Percentiles rank a stretch among this genome's conserved stretches.
These are phyloP conservation scores for Cuculus canorus DNA, from an alignment of 2,797 vertebrate genomes.

Conservation along the genomic window DNA sequence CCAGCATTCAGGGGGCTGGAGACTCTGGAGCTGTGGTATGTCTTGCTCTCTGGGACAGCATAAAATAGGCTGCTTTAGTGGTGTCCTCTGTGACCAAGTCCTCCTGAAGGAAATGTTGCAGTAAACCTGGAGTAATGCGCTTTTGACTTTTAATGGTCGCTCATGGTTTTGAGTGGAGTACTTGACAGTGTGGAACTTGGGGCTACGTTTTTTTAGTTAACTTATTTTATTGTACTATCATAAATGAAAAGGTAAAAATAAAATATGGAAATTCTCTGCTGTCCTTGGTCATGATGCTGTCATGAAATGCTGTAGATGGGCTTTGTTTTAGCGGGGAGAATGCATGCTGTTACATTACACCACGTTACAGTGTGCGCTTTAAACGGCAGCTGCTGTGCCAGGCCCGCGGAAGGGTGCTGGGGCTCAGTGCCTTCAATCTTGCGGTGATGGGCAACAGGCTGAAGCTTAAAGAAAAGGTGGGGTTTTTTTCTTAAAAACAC, in stretches of 20 bases:
- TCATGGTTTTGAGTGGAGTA: not conserved
- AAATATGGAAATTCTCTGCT: not conserved
- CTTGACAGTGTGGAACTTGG: not conserved
- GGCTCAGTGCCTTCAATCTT: accelerated
- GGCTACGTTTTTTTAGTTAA: not conserved
- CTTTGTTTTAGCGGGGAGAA: not conserved
- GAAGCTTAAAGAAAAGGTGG: accelerated
- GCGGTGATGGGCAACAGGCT: accelerated
- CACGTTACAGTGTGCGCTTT: accelerated
- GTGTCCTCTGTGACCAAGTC: not conserved
- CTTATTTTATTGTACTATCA: constrained; percentile 1
- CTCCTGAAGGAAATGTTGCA: not conserved
- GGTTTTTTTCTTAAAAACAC: not conserved
- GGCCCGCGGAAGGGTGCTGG: accelerated
- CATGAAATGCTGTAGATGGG: not conserved
- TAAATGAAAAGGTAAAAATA: constrained; percentile 30
- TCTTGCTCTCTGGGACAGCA: not conserved
- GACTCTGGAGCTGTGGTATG: not conserved
- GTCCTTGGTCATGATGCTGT: not conserved
- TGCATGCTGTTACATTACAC: accelerated
- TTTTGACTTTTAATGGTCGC: not conserved
- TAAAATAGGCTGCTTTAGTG: not conserved
- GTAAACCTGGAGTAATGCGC: not conserved
- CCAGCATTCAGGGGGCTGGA: accelerated
- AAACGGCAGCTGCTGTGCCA: accelerated